A percentile compares a stretch with the other conserved stretches of the same genome.
These are phyloP conservation scores for Acridotheres tristis DNA, from an alignment of 2,797 vertebrate genomes.

Conservation along the genomic window DNA sequence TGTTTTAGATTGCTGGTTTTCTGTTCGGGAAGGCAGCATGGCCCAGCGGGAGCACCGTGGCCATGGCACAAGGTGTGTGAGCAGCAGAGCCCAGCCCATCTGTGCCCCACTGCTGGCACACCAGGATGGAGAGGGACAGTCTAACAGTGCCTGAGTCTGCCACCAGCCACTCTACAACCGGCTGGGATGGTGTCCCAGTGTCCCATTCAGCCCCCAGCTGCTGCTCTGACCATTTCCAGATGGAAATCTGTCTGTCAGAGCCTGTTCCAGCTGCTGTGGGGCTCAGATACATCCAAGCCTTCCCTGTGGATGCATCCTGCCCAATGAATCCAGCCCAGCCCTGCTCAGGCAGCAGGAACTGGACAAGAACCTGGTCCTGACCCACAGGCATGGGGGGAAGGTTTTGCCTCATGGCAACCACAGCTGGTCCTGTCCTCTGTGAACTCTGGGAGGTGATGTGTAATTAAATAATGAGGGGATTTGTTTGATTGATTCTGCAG, in stretches of 20 bases:
- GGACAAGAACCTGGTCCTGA: background rate
- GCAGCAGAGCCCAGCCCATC: background rate
- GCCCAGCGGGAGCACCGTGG: background rate
- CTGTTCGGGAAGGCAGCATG: background rate
- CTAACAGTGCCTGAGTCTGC: too few species aligned
- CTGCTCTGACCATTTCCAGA: background rate
- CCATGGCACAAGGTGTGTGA: rapidly evolving
- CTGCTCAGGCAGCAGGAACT: background rate
- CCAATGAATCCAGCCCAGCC: rapidly evolving
- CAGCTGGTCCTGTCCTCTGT: background rate
- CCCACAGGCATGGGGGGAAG: too few species aligned
- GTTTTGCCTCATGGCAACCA: background rate
- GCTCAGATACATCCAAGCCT: background rate
- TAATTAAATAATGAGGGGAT: background rate
- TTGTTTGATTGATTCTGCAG: background rate
- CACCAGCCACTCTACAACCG: background rate
- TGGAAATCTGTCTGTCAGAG: background rate
- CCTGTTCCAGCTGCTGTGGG: background rate
- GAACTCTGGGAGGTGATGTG: background rate
- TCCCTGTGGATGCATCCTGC: rapidly evolving
- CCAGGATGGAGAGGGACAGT: too few species aligned
- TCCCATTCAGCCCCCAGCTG: background rate
- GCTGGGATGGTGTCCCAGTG: background rate
- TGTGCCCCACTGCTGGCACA: background rate
- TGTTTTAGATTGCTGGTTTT: background rate